Base-by-base conservation (phyloP, 1,140 invertebrate species). In the Cyphomyrmex costatus region DNA sequence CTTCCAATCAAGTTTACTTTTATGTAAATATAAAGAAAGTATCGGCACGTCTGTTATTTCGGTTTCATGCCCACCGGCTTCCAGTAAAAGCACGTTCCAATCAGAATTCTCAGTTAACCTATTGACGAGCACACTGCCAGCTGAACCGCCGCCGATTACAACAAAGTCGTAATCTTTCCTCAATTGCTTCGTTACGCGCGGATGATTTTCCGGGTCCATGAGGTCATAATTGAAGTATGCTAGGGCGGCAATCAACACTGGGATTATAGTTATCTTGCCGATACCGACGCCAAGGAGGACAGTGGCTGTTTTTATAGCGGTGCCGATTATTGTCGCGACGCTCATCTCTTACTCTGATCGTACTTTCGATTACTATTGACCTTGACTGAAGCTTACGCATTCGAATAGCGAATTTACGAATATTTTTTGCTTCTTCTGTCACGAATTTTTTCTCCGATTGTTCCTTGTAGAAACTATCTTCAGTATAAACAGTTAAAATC, bases 1-100 rank as follows among this genome's bases (percentile, higher is more conserved):
- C 91, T 98, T 97, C 99, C 98, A 99, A 94, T 99, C 98, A 87
- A 98, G 89, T 95, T 98, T 98, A 91, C 98, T 98, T 86, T 98
- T 98, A 93, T 99, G 98, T 63, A 99, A 95, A 91, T 98, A 98
- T 4, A 98, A 94, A 21, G 98, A 98, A 0, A 98, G 94, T 61
- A 98, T 96, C 0, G 98, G 98, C 8, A 98, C 98, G 92, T 98
- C 97, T 0, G 97, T 97, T 46, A 98, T 97, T 90, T 98, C 97
- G 0, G 97, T 97, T 90, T 99, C 98, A 74, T 98, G 97, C 0
- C 97, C 98, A 1, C 98, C 98, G 0, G 98, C 98, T 95, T 99
- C 98, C 24, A 99, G 88, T 6, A 99, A 93, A 21, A 99, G 94
- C 0, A 99, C 97, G 74, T 96, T 98, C 97, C 97, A 98, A 30